phyloP scores from a whole-genome alignment of 1,140 invertebrate genomes.

The Drosophila kanapiae region DNA sequence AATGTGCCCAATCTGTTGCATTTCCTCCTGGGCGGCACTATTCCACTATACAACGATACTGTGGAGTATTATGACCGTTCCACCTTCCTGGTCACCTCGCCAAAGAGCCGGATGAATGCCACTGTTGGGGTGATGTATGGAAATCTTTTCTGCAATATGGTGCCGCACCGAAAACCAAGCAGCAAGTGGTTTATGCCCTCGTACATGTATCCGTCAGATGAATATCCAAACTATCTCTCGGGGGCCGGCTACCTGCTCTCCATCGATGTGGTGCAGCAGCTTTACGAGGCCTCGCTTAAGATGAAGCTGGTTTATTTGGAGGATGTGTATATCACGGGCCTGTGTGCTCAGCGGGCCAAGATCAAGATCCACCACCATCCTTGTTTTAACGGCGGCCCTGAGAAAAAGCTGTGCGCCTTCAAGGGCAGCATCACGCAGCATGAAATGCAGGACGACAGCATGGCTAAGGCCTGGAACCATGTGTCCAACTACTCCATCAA shows the following conservation, averaged over 20 bases:
- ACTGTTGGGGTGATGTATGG: constrained; percentile 88
- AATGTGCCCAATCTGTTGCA: constrained; percentile 89
- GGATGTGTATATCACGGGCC: constrained; percentile 94
- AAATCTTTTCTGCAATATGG: constrained; percentile 90
- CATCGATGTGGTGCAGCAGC: constrained; percentile 88
- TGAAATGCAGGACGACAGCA: constrained; percentile 70
- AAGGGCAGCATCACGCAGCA: constrained; percentile 79
- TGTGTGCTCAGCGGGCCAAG: constrained; percentile 71
- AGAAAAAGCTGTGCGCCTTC: constrained; percentile 62
- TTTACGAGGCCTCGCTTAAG: constrained; percentile 90
- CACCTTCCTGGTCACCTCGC: constrained; percentile 46
- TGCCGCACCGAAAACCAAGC: constrained; percentile 89
- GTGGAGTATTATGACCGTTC: constrained; percentile 69
- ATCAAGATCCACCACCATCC: constrained; percentile 64
- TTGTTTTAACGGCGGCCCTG: constrained; percentile 72
- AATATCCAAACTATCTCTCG: constrained; percentile 94
- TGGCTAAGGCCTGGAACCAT: constrained; percentile 75
- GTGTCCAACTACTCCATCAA: constrained; percentile 72
- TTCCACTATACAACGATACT: constrained; percentile 83
- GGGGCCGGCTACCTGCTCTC: constrained; percentile 94
- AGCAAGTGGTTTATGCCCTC: constrained; percentile 94
- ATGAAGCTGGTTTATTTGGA: constrained; percentile 92
- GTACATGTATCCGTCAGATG: constrained; percentile 90
- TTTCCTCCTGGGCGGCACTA: constrained; percentile 85
- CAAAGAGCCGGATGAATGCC: constrained; percentile 66